Base-by-base conservation (phyloP, 35 echinoderm and acorn worm species). In the Hemicentrotus pulcherrimus region DNA sequence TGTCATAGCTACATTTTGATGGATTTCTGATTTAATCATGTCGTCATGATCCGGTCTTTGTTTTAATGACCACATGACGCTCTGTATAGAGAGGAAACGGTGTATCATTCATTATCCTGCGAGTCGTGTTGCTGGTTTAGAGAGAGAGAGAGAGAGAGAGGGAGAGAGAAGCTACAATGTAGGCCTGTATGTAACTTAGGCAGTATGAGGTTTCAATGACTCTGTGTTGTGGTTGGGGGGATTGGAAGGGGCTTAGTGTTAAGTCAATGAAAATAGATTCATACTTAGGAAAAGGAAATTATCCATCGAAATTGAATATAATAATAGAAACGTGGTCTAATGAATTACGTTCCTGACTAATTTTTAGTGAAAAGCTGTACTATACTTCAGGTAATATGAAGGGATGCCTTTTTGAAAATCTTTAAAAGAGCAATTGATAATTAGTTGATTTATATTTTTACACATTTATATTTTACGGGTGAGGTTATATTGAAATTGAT, bases 251-350 rank as follows among this genome's bases (percentile, higher is more conserved):
- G 65, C 19, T 78, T 78, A 78, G 65, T 6, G 65, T 28, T 78
- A 78, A 78, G 65, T 78, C 65, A 78, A 78, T 78, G 65, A 78
- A 78, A 78, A 78, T 78, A 78, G 65, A 78, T 78, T 71, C 65
- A 78, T 78, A n/a, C 28, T 78, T 78, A 0, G 1, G 65, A 22
- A 59, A 9, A 78, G 19, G 65, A 78, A n/a, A 70, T 70, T 19
- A 5, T 70, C 61, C 16, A 28, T 70, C 28, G 5, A 70, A 78
- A 15, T 59, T 41, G 0, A 41, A 41, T 41, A 41, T 41, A 41
- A 78, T 28, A 78, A n/a, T 18, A 78, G 28, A 78, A 78, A 7
- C 19, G 19, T 78, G 22, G 19, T 78, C 18, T 55, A 55, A 55
- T 55, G 12, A 55, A 55, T 55, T 14, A 14, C 15, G 50, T 15